Evolutionary conservation across 2,797 vertebrate species (phyloP).

Genomic region (Austrolebias charrua): DNA sequence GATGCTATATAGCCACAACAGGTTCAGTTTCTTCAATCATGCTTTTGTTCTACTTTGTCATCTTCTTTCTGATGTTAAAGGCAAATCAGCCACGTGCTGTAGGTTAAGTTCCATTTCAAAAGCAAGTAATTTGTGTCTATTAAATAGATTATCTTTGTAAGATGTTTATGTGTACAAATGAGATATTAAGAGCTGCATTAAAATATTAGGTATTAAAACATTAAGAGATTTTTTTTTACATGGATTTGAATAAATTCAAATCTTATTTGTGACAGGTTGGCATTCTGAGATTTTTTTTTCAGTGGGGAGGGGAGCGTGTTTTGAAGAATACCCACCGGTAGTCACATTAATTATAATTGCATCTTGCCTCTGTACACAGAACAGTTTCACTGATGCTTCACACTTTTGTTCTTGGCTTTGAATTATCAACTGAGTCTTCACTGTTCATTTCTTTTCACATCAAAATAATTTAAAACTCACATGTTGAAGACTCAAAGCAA

Average conservation of each 20-base stretch:
- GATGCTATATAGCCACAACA: no score
- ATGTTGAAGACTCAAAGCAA: background rate
- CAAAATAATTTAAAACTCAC: background rate
- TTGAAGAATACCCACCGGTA: background rate
- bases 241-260: background rate
- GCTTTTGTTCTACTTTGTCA: no score
- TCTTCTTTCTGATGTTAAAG: no score
- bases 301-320: background rate
- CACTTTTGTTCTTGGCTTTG: conserved; percentile 1
- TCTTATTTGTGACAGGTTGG: background rate
- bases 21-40: no score
- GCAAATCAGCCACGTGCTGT: no score
- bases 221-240: no score
- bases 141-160: no score
- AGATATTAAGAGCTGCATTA: background rate
- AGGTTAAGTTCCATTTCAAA: no score
- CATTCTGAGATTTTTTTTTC: background rate
- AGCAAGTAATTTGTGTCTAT: no score
- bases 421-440: background rate
- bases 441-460: background rate
- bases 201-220: background rate
- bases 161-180: no score
- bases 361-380: background rate
- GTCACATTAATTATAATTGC: background rate
- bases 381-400: background rate